Evolutionary conservation across 2,113 vertebrate genomes (phyloP), one percentile per base, ranked within the genome.

Genomic region (Mungos mungo): DNA sequence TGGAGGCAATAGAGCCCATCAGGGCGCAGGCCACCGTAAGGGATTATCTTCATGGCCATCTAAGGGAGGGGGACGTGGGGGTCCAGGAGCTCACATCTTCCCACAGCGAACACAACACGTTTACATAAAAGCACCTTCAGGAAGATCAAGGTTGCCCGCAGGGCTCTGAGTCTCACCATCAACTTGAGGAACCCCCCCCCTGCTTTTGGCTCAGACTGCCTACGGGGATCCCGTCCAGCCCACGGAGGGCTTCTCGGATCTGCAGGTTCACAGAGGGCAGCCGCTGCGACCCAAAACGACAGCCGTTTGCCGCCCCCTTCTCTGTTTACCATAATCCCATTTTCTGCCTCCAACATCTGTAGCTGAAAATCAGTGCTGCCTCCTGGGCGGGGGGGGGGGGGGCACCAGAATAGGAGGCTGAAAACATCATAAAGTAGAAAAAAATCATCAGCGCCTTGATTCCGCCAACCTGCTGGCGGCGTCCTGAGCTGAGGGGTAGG

Each of bases 391-490:
- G 97, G 97, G 88, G 97, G 96, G 97, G 96, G 83, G 86, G 97
- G 97, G 95, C 86, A 82, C 92, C 65, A 95, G 47, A 96, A 98
- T 97, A 98, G 90, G 98, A 98, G 94, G 96, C 98, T 95, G 92
- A 96, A 97, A 98, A 93, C 95, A 80, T 93, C 96, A 95, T 14
- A 6, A n/a, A 33, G 60, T 19, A 4, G 57, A 12, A 47, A 21
- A 93, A 97, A 96, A 95, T 95, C 94, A 96, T 97, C 92, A 96
- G 97, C 90, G 94, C 96, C 97, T 97, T 97, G 94, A 95, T 93
- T 90, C 97, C 91, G 66, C 96, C 97, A 98, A 98, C 96, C 97
- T 86, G 88, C 91, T 85, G 80, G 57, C 35, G 85, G 94, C 69
- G 93, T 80, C 98, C 38, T 0, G 65, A 84, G 31, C 38, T 16